A percentile compares a stretch with the other conserved stretches of the same genome.
These are phyloP conservation scores for Drosophila serrata DNA, from an alignment of 1,140 invertebrate species.

Conservation along the genomic window DNA sequence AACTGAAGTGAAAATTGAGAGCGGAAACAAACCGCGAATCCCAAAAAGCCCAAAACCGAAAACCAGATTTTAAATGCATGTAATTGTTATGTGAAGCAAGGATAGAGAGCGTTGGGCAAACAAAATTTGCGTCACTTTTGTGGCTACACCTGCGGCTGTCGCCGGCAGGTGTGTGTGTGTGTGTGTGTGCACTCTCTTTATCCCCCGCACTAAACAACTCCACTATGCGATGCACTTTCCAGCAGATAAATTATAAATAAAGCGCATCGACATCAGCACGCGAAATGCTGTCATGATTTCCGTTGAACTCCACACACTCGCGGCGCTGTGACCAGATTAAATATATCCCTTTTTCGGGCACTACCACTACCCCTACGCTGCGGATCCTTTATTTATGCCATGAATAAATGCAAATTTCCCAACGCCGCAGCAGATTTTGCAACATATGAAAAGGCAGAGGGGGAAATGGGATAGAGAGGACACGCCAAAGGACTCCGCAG, in stretches of 20 bases:
- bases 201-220: conserved; percentile 10
- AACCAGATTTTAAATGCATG: conserved; percentile 69
- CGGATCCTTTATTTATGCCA: conserved; percentile 76
- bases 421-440: conserved; percentile 76
- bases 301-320: not conserved
- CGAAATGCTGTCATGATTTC: conserved; percentile 39
- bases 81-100: conserved; percentile 47
- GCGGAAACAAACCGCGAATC: conserved; percentile 27
- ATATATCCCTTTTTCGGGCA: conserved; percentile 43
- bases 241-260: conserved; percentile 57
- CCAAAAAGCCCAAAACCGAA: conserved; percentile 41
- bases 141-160: conserved; percentile 38
- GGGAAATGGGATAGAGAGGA: conserved; percentile 30
- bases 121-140: conserved; percentile 58
- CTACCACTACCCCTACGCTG: not conserved
- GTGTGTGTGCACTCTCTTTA: not conserved
- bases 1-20: not conserved
- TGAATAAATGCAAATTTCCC: conserved; percentile 81
- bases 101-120: conserved; percentile 37
- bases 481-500: conserved; percentile 56
- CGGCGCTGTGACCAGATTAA: conserved; percentile 31
- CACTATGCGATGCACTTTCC: conserved; percentile 32
- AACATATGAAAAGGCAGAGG: conserved; percentile 48
- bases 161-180: conserved; percentile 35
- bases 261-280: conserved; percentile 42